phyloP scores from a whole-genome alignment of 1,140 invertebrate genomes.

The Drosophila grimshawi region DNA sequence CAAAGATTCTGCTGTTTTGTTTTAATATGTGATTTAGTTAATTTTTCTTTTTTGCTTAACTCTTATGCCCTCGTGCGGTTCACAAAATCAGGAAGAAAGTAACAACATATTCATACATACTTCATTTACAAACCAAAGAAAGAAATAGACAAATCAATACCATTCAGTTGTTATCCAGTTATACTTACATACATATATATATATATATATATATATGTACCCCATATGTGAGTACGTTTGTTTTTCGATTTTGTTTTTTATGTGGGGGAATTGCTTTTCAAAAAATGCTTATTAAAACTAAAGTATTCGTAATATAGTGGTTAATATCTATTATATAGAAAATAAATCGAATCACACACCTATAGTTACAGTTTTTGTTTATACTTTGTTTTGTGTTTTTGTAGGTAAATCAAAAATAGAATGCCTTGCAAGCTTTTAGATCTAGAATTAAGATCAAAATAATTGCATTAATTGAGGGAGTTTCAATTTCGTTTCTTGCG shows the following conservation, averaged over 20 bases:
- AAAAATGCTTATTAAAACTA: conserved; percentile 27
- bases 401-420: neutral
- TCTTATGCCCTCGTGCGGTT: conserved; percentile 31
- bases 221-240: neutral
- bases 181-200: conserved; percentile 2
- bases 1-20: conserved; percentile 12
- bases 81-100: conserved; percentile 11
- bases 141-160: neutral
- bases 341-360: conserved; percentile 27
- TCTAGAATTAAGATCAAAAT: conserved; percentile 37
- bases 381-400: conserved; percentile 7
- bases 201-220: neutral
- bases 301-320: conserved; percentile 17
- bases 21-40: conserved; percentile 21
- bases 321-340: conserved; percentile 23
- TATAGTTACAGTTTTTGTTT: conserved; percentile 24
- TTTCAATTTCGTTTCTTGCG: conserved; percentile 15
- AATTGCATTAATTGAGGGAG: conserved; percentile 53
- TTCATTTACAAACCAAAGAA: conserved; percentile 11
- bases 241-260: conserved; percentile 10
- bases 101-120: conserved; percentile 1
- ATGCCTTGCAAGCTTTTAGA: conserved; percentile 3
- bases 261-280: conserved; percentile 30
- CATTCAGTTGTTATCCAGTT: conserved; percentile 1
- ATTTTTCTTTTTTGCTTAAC: conserved; percentile 30